These are phyloP conservation scores for Drosophila rhopaloa DNA, from an alignment of 1,140 invertebrate species.

Conservation along the genomic window DNA sequence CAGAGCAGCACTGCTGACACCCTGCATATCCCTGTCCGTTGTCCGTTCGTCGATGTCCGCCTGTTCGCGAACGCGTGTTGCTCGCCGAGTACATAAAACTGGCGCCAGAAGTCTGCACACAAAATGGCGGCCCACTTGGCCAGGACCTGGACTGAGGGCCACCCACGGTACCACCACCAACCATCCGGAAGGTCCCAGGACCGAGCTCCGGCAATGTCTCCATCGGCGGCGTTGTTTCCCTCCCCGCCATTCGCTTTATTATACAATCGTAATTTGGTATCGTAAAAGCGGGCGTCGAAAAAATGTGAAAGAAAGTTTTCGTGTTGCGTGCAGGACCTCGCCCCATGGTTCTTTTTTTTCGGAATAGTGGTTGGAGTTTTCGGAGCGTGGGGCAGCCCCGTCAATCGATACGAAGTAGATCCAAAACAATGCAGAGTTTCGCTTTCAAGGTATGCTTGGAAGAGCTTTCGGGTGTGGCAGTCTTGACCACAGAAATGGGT, in stretches of 20 bases:
- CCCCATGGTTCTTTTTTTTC: slow-evolving; percentile 17
- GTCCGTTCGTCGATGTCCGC: slow-evolving; percentile 23
- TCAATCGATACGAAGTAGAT: slow-evolving; percentile 47
- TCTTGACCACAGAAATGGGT: slow-evolving; percentile 48
- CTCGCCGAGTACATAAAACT: slow-evolving; percentile 80
- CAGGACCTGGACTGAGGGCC: slow-evolving; percentile 13
- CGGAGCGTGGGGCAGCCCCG: slow-evolving; percentile 6
- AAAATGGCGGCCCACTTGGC: slow-evolving; percentile 79
- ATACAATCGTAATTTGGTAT: slow-evolving; percentile 82
- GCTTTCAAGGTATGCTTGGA: slow-evolving; percentile 36
- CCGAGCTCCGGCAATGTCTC: slow-evolving; percentile 41
- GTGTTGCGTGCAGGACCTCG: slow-evolving; percentile 75
- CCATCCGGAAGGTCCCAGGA: slow-evolving; percentile 1
- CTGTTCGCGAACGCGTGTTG: slow-evolving; percentile 66
- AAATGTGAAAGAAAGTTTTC: slow-evolving; percentile 80
- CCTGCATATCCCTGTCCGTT: slow-evolving; percentile 8
- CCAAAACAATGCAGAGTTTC: slow-evolving; percentile 41
- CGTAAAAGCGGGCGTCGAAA: slow-evolving; percentile 77
- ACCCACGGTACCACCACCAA: background rate
- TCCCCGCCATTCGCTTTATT: slow-evolving; percentile 60
- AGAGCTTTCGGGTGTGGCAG: slow-evolving; percentile 31
- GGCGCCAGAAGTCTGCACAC: slow-evolving; percentile 79
- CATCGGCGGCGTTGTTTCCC: slow-evolving; percentile 18
- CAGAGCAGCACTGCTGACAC: background rate
- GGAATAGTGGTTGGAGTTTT: background rate